Evolutionary conservation across 1,140 invertebrate genomes (phyloP).

Genomic region (Frieseomelitta varia): DNA sequence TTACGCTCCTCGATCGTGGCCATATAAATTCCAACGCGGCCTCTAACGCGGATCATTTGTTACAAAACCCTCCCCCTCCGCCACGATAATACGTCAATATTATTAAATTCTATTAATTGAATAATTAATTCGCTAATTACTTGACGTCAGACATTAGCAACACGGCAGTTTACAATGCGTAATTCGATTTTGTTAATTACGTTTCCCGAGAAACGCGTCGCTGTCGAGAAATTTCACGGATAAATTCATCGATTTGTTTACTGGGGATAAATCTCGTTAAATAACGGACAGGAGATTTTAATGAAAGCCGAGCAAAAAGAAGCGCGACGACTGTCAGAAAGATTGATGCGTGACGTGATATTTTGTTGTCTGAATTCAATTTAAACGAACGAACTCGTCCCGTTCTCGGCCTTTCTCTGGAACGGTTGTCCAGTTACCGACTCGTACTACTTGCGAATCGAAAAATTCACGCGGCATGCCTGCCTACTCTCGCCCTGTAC

Average conservation of each 20-base stretch:
- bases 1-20: neutral
- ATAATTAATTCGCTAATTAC: slow-evolving; percentile 30
- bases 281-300: neutral
- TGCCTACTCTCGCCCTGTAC: slow-evolving; percentile 15
- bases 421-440: slow-evolving; percentile 39
- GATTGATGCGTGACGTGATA: neutral
- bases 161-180: neutral
- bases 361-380: slow-evolving; percentile 21
- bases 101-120: slow-evolving; percentile 24
- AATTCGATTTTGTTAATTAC: slow-evolving; percentile 3
- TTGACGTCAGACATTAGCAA: slow-evolving; percentile 12
- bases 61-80: too few relatives aligned
- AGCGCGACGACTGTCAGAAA: too few relatives aligned
- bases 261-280: neutral
- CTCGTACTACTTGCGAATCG: slow-evolving; percentile 50
- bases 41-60: slow-evolving; percentile 13
- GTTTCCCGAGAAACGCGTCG: neutral
- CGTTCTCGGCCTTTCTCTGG: neutral
- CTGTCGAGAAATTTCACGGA: neutral
- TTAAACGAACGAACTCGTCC: slow-evolving; percentile 23
- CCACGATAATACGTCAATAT: slow-evolving; percentile 1
- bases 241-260: neutral
- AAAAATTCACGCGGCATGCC: slow-evolving; percentile 37
- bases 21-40: slow-evolving; percentile 6
- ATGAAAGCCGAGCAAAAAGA: neutral